Evolutionary conservation across 2,113 vertebrate species (phyloP), one percentile per base, ranked within the genome.

Genomic region (Cromileptes altivelis): DNA sequence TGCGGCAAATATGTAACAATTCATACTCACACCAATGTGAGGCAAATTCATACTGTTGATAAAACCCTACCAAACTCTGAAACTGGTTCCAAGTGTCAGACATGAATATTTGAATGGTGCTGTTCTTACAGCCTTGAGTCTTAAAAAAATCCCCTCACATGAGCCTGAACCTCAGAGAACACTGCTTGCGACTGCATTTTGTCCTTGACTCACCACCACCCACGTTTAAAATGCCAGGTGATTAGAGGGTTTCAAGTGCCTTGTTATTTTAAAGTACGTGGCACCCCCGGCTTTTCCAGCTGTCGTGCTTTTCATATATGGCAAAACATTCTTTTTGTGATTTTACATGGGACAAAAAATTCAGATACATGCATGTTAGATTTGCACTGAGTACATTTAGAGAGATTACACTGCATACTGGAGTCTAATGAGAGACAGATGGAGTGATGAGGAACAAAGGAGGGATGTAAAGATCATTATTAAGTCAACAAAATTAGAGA

Each of bases 211-310:
- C 80, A 64, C 47, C 74, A 77, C 75, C 71, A 78, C 62, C 70
- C 74, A 73, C 55, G 19, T 85, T 85, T 85, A 69, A 82, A 89
- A 89, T 78, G 74, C 69, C 74, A 72, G 74, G 75, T 93, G 93
- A 92, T 94, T 93, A 90, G 78, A 91, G 85, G 75, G 33, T 64
- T 83, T 75, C 63, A 18, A 25, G 56, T 55, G 61, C 87, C 82
- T 89, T 91, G 83, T 91, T 74, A 88, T 89, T 89, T 89, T 64
- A 72, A 86, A 87, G 79, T 64, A 82, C 56, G 85, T 72, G 70
- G 56, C 85, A 84, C 50, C 70, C 25, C 17, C 25, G 19, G 75
- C 80, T 77, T 84, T 79, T 89, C 80, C 93, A 93, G 90, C 85
- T 94, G 90, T 89, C 82, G 65, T 52, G 42, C 64, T 25, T 75